Conservation (phyloP, 64 coral and sea anemone species). For the Hydrozoanthus tunicans region DNA sequence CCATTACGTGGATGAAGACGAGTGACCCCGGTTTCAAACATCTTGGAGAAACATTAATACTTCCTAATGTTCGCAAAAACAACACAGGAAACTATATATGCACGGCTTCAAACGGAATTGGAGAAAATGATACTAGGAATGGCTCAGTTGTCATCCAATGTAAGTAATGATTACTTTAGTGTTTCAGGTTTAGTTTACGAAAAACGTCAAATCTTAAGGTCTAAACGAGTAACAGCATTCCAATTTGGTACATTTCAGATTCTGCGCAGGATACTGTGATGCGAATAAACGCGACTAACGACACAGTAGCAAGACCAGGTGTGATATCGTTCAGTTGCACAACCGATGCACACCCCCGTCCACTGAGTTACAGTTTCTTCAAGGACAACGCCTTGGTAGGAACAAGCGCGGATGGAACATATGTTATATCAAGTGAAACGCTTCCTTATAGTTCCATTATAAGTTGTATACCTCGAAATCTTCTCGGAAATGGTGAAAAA, state of each 20-base stretch:
- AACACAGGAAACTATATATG: conserved; percentile 34
- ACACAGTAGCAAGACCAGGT: conserved; percentile 35
- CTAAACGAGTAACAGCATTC: background rate
- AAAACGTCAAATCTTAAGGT: background rate
- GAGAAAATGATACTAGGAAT: conserved; percentile 8
- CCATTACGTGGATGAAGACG: conserved; percentile 18
- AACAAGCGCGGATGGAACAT: conserved; percentile 22
- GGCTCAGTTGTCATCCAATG: conserved; percentile 24
- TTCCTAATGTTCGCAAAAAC: conserved; percentile 16
- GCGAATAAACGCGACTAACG: conserved; percentile 4
- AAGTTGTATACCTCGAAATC: conserved; percentile 12
- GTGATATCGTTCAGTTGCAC: conserved; percentile 15
- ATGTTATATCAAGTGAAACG: background rate
- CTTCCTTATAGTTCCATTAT: background rate
- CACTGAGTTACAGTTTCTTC: conserved; percentile 17
- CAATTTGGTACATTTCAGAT: background rate
- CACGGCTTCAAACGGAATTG: conserved; percentile 34
- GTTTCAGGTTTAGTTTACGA: background rate
- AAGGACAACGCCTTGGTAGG: background rate
- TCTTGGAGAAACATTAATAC: background rate
- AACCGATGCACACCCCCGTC: background rate
- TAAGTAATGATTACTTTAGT: background rate
- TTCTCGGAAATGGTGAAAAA: background rate
- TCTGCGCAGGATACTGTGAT: background rate
- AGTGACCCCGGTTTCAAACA: background rate